Evolutionary conservation across 2,113 vertebrate genomes (phyloP).

Genomic region (Poicephalus gulielmi): DNA sequence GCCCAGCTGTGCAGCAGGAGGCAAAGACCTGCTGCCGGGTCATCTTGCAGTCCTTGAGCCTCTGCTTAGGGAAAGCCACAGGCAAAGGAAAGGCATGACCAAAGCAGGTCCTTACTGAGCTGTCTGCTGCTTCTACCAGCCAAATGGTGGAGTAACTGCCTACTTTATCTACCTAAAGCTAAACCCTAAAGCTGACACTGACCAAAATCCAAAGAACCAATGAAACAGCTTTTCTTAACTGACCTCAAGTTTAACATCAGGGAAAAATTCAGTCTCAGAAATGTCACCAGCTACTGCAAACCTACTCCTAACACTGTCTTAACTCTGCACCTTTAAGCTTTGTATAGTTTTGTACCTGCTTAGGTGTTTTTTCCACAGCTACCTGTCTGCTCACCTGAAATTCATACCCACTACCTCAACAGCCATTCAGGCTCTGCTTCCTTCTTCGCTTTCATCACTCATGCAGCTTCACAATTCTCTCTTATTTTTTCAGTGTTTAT

Average conservation of each 20-base stretch:
- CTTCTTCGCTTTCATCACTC: background rate
- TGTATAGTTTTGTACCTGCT: background rate
- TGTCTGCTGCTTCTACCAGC: background rate
- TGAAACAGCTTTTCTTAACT: background rate
- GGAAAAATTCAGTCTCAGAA: background rate
- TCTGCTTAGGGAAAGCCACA: background rate
- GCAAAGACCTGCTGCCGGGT: background rate
- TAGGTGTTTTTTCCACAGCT: background rate
- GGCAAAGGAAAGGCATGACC: background rate
- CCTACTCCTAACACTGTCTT: background rate
- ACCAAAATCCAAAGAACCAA: background rate
- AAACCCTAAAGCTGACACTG: background rate
- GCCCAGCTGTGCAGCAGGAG: background rate
- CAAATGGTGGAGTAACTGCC: fast-evolving
- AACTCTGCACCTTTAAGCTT: background rate
- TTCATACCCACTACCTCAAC: background rate
- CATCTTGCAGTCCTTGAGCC: background rate
- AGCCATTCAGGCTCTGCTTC: background rate
- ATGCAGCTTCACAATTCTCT: background rate
- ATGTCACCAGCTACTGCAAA: background rate
- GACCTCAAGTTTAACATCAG: background rate
- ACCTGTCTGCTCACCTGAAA: background rate
- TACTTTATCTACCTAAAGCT: background rate
- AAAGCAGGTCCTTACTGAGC: background rate
- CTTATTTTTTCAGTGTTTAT: background rate